Conservation (phyloP, 2,113 vertebrate species). For the Nothoprocta pentlandii region DNA sequence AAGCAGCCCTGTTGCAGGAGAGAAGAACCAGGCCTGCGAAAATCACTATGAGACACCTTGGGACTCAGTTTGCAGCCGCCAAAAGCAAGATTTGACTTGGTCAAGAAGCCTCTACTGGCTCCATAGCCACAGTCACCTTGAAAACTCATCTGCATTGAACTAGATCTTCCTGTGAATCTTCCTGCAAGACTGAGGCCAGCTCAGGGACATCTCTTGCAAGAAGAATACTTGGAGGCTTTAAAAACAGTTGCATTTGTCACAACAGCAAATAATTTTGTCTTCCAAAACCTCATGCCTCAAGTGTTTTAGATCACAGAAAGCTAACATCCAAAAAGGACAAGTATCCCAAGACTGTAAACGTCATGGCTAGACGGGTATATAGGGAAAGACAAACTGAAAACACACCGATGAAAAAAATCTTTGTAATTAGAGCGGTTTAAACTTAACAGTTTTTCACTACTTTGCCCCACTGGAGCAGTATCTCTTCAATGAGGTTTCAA, state of each 20-base stretch:
- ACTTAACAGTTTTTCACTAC: background rate
- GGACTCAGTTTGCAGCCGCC: background rate
- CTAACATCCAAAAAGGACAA: background rate
- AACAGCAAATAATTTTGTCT: background rate
- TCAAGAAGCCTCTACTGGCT: accelerated
- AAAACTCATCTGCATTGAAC: background rate
- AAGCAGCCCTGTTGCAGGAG: background rate
- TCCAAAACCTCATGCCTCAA: background rate
- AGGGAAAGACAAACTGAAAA: background rate
- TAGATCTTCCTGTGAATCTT: background rate
- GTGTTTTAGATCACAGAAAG: background rate
- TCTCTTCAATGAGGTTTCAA: background rate
- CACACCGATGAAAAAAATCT: background rate
- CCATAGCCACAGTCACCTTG: background rate
- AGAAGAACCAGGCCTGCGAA: background rate
- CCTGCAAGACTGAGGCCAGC: background rate
- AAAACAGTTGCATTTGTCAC: background rate
- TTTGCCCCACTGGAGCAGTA: background rate
- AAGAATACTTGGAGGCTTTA: background rate
- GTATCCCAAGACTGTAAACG: background rate
- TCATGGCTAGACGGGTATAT: background rate
- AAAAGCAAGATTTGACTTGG: background rate
- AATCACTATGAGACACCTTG: background rate
- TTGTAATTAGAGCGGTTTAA: background rate
- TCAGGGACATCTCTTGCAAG: background rate